phyloP scores from a whole-genome alignment of 2,888 invertebrate species.

The Agrilus cyanescens region DNA sequence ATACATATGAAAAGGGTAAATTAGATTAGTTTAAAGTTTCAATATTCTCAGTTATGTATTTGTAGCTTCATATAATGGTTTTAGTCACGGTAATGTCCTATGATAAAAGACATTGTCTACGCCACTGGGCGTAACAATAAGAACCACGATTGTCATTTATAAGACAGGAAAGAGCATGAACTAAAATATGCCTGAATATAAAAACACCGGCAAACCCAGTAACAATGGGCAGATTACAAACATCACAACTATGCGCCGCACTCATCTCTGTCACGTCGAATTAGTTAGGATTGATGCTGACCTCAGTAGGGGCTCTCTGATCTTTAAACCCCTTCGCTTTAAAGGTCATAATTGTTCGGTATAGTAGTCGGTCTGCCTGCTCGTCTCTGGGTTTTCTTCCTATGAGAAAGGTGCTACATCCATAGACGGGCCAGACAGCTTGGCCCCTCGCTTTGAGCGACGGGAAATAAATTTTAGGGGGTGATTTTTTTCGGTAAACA shows the following conservation, averaged over 20 bases:
- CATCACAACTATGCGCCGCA: conserved; percentile 31
- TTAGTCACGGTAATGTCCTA: too few species aligned
- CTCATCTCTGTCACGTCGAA: conserved; percentile 35
- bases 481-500: conserved; percentile 26
- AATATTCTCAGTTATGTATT: too few species aligned
- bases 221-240: conserved; percentile 39
- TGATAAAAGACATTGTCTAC: too few species aligned
- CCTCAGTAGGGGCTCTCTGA: conserved; percentile 19
- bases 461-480: conserved; percentile 28
- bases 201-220: conserved; percentile 26
- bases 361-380: conserved; percentile 9
- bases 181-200: conserved; percentile 15
- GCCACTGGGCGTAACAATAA: neutral
- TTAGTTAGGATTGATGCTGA: conserved; percentile 36
- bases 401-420: conserved; percentile 29
- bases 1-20: too few species aligned
- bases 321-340: conserved; percentile 20
- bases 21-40: too few species aligned
- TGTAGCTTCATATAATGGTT: too few species aligned
- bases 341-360: conserved; percentile 20
- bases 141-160: conserved; percentile 22
- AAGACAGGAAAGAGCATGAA: conserved; percentile 27
- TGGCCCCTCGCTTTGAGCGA: conserved; percentile 26
- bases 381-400: conserved; percentile 14
- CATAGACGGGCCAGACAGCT: conserved; percentile 24